Evolutionary conservation across 2,797 vertebrate species (phyloP), one percentile per base, ranked within the genome.

Genomic region (Prunella strophiata): DNA sequence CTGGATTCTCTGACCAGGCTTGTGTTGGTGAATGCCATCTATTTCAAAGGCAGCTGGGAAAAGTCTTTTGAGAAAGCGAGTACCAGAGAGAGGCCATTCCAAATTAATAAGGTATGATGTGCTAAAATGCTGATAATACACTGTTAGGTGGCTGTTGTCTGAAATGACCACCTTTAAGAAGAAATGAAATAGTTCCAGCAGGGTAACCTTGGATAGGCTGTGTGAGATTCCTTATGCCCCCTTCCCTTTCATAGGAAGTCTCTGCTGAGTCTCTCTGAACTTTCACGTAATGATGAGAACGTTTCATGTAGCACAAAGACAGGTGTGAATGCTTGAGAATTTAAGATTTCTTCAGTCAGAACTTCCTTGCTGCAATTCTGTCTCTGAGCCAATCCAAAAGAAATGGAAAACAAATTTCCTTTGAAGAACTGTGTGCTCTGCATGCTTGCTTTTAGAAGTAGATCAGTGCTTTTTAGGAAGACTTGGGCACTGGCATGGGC

Each of bases 31-130:
- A 99, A 99, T 22, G 99, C 99, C 45, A 97, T 99, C 91, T 99
- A 99, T 95, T 99, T 99, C 97, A 99, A 98, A 97, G 99, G 99
- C 75, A 98, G 85, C 82, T 99, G 99, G 99, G 93, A 94, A 77
- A 79, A 97, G 17, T 89, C 67, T 7, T 99, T 99, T 55, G 6
- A 97, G 11, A 92, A 93, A 52, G 42, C 58, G 6, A 30, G 45
- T 13, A 99, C 99, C 40, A 83, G 36, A 63, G 97, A 99, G 90
- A 98, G 95, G 97, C 92, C 98, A 5, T 99, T 99, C 73, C 97
- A 98, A 47, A 83, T 99, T 61, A 98, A 96, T 77, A 55, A 98
- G 98, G 98, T 99, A 91, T 42, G 90, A 15, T 66, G 19, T 48
- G 16, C 18, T 51, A 7, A 50, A 21, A n/a, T 67, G 68, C 25